phyloP scores from a whole-genome alignment of 1,140 invertebrate species.

The Magallana angulata region DNA sequence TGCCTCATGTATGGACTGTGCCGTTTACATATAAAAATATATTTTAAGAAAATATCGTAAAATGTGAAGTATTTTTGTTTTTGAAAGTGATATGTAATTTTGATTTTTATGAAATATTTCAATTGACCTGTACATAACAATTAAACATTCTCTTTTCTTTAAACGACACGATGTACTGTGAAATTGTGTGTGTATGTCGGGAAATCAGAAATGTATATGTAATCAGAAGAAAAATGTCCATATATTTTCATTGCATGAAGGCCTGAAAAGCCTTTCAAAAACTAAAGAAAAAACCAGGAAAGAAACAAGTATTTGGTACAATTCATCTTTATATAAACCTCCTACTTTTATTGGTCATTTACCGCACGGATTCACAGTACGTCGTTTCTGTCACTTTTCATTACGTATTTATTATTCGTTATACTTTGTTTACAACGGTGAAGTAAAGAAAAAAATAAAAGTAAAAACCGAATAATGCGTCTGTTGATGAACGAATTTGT shows the following conservation, averaged over 20 bases:
- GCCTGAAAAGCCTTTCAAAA: no score
- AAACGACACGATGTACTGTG: background rate
- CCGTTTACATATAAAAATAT: background rate
- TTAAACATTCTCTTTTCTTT: background rate
- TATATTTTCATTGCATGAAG: no score
- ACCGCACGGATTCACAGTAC: background rate
- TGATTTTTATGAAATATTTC: background rate
- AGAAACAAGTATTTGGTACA: no score
- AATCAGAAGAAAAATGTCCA: no score
- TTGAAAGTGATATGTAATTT: background rate
- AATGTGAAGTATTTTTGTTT: background rate
- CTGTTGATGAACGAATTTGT: no score
- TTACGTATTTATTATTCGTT: conserved; percentile 26
- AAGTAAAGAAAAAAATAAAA: conserved; percentile 25
- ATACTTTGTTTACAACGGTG: conserved; percentile 36
- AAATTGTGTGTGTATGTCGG: background rate
- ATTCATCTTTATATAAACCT: no score
- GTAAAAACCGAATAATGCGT: background rate
- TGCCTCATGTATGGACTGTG: background rate
- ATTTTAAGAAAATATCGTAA: background rate
- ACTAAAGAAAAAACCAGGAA: no score
- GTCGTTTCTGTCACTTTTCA: background rate
- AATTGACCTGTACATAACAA: background rate
- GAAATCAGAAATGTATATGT: no score
- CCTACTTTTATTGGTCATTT: no score